These are phyloP conservation scores for Drosophila takahashii DNA, from an alignment of 1,140 invertebrate genomes.

Conservation along the genomic window DNA sequence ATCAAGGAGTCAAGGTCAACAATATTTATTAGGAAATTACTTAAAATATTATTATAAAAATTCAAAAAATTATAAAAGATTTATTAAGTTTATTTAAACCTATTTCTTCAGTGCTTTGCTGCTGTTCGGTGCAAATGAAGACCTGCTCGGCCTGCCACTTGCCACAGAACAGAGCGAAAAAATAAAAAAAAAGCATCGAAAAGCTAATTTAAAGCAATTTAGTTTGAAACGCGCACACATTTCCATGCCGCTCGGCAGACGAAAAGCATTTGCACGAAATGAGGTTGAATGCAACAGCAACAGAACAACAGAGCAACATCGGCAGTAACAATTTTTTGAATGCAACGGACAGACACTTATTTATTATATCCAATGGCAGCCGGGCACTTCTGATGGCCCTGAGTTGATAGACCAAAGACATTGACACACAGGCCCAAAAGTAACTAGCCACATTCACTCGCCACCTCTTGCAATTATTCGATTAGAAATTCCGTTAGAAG, in stretches of 20 bases:
- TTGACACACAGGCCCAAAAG: conserved; percentile 72
- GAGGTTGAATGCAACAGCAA: conserved; percentile 62
- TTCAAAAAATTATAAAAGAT: background rate
- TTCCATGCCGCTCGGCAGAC: conserved; percentile 64
- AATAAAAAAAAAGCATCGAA: conserved; percentile 66
- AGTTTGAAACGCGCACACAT: conserved; percentile 80
- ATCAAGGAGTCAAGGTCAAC: too few species aligned
- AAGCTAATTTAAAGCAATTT: conserved; percentile 84
- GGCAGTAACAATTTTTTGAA: conserved; percentile 49
- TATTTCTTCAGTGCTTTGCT: conserved; percentile 21
- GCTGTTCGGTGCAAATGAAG: conserved; percentile 74
- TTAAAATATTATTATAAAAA: background rate
- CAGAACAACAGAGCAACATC: conserved; percentile 23
- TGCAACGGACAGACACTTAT: conserved; percentile 59
- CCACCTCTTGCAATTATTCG: conserved; percentile 61
- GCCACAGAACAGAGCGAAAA: conserved; percentile 18
- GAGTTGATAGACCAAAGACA: conserved; percentile 69
- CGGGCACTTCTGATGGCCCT: conserved; percentile 63
- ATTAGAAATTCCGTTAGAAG: conserved; percentile 71
- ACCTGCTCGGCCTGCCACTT: conserved; percentile 69
- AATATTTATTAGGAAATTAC: too few species aligned
- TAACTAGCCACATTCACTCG: conserved; percentile 34
- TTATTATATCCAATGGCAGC: conserved; percentile 73
- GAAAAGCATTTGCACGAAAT: conserved; percentile 67
- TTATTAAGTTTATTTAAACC: background rate